Evolutionary conservation across 2,797 vertebrate genomes (phyloP), one percentile per base, ranked within the genome.

Genomic region (Psittacula echo): DNA sequence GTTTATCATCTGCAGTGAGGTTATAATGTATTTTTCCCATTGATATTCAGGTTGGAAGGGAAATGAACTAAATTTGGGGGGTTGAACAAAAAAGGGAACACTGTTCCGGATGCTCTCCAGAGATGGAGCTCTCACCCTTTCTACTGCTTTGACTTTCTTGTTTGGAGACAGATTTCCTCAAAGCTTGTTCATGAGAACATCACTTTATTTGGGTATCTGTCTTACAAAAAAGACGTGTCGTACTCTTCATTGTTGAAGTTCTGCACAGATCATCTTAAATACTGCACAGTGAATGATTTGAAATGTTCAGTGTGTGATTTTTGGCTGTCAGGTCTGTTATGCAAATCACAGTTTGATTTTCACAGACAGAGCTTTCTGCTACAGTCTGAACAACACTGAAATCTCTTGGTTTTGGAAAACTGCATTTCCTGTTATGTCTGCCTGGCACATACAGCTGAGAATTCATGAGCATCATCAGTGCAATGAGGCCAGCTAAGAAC

Each of bases 381-480:
- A 86, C 58, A 93, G 68, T 65, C 64, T 93, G 80, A 93, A 84
- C 53, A 87, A 44, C 85, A 54, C 84, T 94, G 86, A 93, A 67
- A 89, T 96, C 94, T 97, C 95, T 98, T 93, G 80, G 27, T 50
- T 96, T 93, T 96, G 76, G 90, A 90, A 95, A 54, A 87, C 51
- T 75, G 82, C 92, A 61, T 94, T 89, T 95, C 95, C 95, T 91
- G 87, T 97, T 96, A 86, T 96, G 85, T 97, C 87, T 22, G 2
- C 94, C 79, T 97, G 96, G 92, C 93, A 70, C 90, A 66, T 87
- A 74, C 2, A n/a, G 67, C 85, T 95, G 53, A 85, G 62, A 89
- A 95, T 97, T 95, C 95, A 92, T 75, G 91, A 92, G 81, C 87
- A 95, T 96, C 93, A 97, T 93, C 93, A 96, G 78, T 97, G 90